Conservation (phyloP, 2,888 invertebrate species). For the Xestia rhomboidea region DNA sequence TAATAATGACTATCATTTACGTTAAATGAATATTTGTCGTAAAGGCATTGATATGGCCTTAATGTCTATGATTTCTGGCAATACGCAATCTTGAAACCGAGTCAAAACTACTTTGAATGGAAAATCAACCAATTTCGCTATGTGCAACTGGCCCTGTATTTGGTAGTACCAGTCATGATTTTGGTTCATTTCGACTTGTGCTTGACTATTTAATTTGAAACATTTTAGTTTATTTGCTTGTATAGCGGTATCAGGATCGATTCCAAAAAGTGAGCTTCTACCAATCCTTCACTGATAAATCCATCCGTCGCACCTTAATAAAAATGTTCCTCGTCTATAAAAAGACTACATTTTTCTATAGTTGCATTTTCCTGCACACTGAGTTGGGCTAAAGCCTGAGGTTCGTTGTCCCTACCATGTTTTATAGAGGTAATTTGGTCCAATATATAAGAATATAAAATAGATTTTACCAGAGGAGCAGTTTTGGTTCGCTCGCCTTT, state of each 20-base stretch:
- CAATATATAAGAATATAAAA: conserved; percentile 7
- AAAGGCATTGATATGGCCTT: too few species aligned
- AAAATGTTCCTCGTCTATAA: conserved; percentile 13
- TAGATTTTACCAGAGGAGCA: conserved; percentile 16
- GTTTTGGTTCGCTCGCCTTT: conserved; percentile 19
- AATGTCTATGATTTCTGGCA: too few species aligned
- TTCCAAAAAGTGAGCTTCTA: conserved; percentile 40
- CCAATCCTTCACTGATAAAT: conserved; percentile 29
- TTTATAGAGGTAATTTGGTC: conserved; percentile 16
- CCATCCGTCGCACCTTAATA: conserved; percentile 35
- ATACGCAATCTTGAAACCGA: too few species aligned
- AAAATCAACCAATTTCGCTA: too few species aligned
- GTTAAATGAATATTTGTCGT: too few species aligned
- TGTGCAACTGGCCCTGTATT: too few species aligned
- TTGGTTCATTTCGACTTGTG: too few species aligned
- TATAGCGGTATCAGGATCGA: conserved; percentile 23
- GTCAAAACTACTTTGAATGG: too few species aligned
- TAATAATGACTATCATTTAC: too few species aligned
- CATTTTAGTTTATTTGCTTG: conserved; percentile 12
- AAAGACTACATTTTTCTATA: conserved; percentile 18
- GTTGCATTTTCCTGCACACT: conserved; percentile 6
- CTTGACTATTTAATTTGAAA: too few species aligned
- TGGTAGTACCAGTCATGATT: too few species aligned
- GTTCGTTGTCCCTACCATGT: conserved; percentile 14
- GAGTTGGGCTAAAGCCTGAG: conserved; percentile 12